Evolutionary conservation across 2,888 invertebrate genomes (phyloP), one percentile per base, ranked within the genome.

Genomic region (Amphiduros pacificus): DNA sequence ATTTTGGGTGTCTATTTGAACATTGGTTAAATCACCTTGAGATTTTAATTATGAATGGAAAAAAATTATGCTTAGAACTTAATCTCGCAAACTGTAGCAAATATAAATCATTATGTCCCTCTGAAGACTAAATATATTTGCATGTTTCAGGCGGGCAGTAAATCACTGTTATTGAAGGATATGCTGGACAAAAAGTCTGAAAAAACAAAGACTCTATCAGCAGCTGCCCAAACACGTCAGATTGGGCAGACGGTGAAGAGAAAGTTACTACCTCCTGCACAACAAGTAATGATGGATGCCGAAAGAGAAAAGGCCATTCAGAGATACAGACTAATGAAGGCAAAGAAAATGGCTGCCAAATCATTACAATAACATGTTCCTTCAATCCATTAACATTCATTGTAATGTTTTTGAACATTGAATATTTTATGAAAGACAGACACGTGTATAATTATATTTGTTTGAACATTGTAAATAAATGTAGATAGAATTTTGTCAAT

Each of bases 271-370:
- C 73, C 76, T n/a, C 63, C 67, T 29, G 73, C 71, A 29, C 70
- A 74, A 52, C 69, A 73, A 50, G 61, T 62, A 53, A 67, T 66
- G 0, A 69, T 73, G 62, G 75, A 76, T 56, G 49, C 41, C 20
- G 73, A 77, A 57, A 66, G 76, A 62, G 66, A 73, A 44, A 67
- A 66, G 56, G 75, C 71, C 56, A 73, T 77, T 44, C 60, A 71
- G 22, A 32, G 73, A 36, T 77, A 77, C 61, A 71, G 76, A 66
- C 64, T 70, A 53, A 63, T 75, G 65, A 75, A 73, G 63, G 63
- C 69, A 6, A 64, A 68, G 17, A 58, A 58, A 36, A 32, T 58
- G n/a, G n/a, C n/a, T n/a, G n/a, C n/a, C n/a, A n/a, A n/a, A n/a
- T n/a, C n/a, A n/a, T n/a, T n/a, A n/a, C n/a, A n/a, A n/a, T n/a